Evolutionary conservation across 2,888 invertebrate species (phyloP).

Genomic region (Pediacus dermestoides): DNA sequence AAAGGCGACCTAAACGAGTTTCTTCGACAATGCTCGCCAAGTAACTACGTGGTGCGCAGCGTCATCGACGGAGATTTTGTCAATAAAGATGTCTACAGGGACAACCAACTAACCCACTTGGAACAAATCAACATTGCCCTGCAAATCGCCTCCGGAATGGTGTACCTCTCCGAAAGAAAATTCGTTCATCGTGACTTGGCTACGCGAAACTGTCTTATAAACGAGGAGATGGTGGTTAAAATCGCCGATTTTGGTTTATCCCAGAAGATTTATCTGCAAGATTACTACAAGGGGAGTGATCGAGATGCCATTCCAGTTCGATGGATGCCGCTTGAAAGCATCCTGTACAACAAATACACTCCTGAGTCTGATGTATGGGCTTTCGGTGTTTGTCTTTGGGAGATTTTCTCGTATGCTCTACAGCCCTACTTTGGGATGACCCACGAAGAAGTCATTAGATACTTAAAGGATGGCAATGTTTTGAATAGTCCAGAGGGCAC

Average conservation of each 20-base stretch:
- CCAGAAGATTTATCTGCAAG: conserved; percentile 90
- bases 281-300: conserved; percentile 93
- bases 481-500: conserved; percentile 89
- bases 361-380: conserved; percentile 97
- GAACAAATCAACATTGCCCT: conserved; percentile 82
- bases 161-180: conserved; percentile 87
- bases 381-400: conserved; percentile 94
- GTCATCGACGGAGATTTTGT: conserved; percentile 58
- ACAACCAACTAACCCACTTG: conserved; percentile 68
- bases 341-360: conserved; percentile 94
- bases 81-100: conserved; percentile 56
- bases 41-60: conserved; percentile 71
- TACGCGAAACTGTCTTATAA: conserved; percentile 91
- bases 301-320: conserved; percentile 94
- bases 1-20: conserved; percentile 95
- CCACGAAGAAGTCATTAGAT: conserved; percentile 94
- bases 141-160: conserved; percentile 93
- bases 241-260: conserved; percentile 96
- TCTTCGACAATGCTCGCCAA: conserved; percentile 82
- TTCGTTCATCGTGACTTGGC: conserved; percentile 96
- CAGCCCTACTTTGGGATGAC: conserved; percentile 98
- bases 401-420: conserved; percentile 92
- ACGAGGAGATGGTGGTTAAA: conserved; percentile 91
- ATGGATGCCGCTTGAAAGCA: conserved; percentile 98
- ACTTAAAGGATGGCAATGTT: conserved; percentile 89